Conservation (phyloP, 1,140 invertebrate species). For the Gerris buenoi region DNA sequence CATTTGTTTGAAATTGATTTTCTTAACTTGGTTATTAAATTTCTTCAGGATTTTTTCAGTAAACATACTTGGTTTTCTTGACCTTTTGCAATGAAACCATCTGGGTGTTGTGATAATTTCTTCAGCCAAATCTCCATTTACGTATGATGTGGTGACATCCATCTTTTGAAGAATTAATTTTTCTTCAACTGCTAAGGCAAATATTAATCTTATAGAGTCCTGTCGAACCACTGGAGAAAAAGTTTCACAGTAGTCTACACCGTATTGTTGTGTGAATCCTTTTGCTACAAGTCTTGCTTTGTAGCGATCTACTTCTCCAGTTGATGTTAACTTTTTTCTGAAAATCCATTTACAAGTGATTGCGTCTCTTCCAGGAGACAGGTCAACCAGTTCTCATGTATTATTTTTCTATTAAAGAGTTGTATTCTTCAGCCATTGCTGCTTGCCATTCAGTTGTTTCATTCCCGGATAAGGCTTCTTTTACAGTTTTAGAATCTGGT, state of each 20-base stretch:
- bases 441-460: too few relatives aligned
- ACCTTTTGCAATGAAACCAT: too few relatives aligned
- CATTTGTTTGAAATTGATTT: neutral
- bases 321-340: neutral
- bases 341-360: neutral
- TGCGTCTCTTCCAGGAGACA: neutral
- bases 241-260: neutral
- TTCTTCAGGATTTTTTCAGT: neutral
- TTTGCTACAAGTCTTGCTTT: neutral
- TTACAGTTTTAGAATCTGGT: too few relatives aligned
- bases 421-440: too few relatives aligned
- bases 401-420: too few relatives aligned
- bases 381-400: neutral
- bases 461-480: too few relatives aligned
- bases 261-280: neutral
- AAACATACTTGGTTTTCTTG: neutral
- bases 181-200: neutral
- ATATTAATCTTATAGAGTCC: neutral
- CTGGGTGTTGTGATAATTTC: conserved; percentile 31
- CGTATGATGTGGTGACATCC: conserved; percentile 27
- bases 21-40: neutral
- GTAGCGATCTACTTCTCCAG: neutral
- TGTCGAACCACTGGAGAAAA: neutral
- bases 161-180: conserved; percentile 4
- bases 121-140: conserved; percentile 31